Evolutionary conservation across 2,797 vertebrate species (phyloP).

Genomic region (Schizothorax lantsangensis): DNA sequence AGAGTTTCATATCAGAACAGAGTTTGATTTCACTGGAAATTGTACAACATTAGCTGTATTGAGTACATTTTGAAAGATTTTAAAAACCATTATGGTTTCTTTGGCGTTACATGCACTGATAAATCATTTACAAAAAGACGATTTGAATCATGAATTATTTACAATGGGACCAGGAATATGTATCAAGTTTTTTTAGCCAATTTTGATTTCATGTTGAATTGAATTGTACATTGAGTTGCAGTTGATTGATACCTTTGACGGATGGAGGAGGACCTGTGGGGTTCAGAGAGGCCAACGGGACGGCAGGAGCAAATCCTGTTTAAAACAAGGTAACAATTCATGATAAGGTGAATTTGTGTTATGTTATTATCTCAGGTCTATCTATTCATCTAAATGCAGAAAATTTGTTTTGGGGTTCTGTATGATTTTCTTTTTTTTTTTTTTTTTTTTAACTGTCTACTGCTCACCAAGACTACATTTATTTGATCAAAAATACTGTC

Average conservation of each 20-base stretch:
- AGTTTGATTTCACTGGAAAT: background rate
- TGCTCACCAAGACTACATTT: background rate
- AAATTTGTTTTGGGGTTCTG: background rate
- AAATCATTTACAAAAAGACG: background rate
- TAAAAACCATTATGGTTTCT: background rate
- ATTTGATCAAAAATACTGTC: background rate
- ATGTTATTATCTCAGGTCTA: background rate
- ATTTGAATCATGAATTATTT: background rate
- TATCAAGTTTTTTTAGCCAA: background rate
- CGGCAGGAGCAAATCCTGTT: constrained; percentile 45
- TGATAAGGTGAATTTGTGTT: background rate
- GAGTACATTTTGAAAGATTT: background rate
- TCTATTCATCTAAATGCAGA: background rate
- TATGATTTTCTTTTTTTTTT: background rate
- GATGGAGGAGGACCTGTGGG: background rate
- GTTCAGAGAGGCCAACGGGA: constrained; percentile 29
- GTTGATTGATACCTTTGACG: constrained; percentile 1
- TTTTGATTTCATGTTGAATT: background rate
- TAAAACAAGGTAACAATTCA: background rate
- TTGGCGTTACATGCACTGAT: background rate
- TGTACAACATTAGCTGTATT: background rate
- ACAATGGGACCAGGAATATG: background rate
- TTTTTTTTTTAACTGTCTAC: too few species aligned
- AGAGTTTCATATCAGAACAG: background rate
- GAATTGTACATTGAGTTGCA: background rate